phyloP scores from a whole-genome alignment of 2,113 vertebrate genomes.

The Andinoacara biseriatus region DNA sequence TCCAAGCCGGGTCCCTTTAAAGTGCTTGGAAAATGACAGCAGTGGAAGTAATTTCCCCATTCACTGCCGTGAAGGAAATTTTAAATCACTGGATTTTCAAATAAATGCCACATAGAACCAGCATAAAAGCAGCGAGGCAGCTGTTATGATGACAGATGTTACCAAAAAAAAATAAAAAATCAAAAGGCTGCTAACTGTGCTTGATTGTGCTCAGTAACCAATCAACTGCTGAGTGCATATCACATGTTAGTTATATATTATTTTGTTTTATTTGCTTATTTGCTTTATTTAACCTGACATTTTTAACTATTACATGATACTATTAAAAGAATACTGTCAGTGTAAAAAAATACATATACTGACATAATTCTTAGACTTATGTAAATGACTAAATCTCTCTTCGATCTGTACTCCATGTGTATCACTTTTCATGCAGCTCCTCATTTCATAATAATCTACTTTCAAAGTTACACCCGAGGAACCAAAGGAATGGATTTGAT shows the following conservation, averaged over 20 bases:
- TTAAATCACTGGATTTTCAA: constrained; percentile 70
- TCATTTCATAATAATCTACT: not conserved
- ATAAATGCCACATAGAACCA: constrained; percentile 60
- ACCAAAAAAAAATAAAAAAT: not conserved
- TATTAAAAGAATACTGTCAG: not conserved
- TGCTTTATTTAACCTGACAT: not conserved
- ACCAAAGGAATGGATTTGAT: not conserved
- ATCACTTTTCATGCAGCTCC: not conserved
- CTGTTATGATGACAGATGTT: constrained; percentile 4
- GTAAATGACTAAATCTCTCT: not conserved
- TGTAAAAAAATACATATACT: not conserved
- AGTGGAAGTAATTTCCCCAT: constrained; percentile 54
- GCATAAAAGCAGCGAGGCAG: constrained; percentile 46
- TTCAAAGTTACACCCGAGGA: not conserved
- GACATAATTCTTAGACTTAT: not conserved
- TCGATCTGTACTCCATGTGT: not conserved
- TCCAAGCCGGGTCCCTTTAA: constrained; percentile 36
- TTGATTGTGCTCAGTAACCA: not conserved
- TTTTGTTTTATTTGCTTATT: not conserved
- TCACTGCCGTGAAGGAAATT: constrained; percentile 50
- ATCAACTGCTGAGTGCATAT: not conserved
- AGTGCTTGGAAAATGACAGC: constrained; percentile 48
- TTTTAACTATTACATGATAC: not conserved
- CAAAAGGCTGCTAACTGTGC: constrained; percentile 3
- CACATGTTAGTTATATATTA: not conserved